Evolutionary conservation across 2,113 vertebrate species (phyloP).

Genomic region (Mandrillus leucophaeus): DNA sequence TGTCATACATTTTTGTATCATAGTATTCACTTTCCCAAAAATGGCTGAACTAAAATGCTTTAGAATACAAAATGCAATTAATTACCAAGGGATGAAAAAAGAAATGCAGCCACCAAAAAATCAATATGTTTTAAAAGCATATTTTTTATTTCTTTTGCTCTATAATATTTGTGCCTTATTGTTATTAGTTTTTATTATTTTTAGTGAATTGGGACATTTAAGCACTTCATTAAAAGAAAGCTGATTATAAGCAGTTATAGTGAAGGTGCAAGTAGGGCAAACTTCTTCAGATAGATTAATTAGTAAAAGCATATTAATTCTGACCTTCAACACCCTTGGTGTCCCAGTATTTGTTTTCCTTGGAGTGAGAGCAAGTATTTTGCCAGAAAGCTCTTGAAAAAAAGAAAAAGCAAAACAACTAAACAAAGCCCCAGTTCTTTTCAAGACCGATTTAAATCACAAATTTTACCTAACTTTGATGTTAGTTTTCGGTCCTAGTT

Average conservation of each 20-base stretch:
- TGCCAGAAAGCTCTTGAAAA: not conserved
- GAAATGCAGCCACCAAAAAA: not conserved
- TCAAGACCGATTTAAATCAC: not conserved
- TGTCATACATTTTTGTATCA: not conserved
- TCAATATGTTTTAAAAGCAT: constrained; percentile 54
- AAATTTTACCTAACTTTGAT: constrained; percentile 34
- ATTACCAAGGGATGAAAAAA: not conserved
- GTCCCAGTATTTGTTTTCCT: constrained; percentile 58
- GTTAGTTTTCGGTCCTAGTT: not conserved
- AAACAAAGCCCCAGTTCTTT: not conserved
- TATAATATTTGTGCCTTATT: constrained; percentile 9
- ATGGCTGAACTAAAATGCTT: not conserved
- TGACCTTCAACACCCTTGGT: constrained; percentile 68
- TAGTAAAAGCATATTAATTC: constrained; percentile 70
- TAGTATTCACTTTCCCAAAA: not conserved
- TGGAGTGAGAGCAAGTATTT: constrained; percentile 20
- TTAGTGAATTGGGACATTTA: constrained; percentile 5
- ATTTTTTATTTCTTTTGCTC: not conserved
- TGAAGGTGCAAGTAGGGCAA: not conserved
- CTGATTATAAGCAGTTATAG: constrained; percentile 50
- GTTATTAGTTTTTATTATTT: constrained; percentile 34
- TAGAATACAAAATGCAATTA: constrained; percentile 13
- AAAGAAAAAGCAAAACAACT: not conserved
- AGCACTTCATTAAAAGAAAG: constrained; percentile 56
- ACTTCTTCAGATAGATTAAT: constrained; percentile 60